Evolutionary conservation across 2,888 invertebrate genomes (phyloP), one percentile per base, ranked within the genome.

Genomic region (Pristionchus maxplancki): DNA sequence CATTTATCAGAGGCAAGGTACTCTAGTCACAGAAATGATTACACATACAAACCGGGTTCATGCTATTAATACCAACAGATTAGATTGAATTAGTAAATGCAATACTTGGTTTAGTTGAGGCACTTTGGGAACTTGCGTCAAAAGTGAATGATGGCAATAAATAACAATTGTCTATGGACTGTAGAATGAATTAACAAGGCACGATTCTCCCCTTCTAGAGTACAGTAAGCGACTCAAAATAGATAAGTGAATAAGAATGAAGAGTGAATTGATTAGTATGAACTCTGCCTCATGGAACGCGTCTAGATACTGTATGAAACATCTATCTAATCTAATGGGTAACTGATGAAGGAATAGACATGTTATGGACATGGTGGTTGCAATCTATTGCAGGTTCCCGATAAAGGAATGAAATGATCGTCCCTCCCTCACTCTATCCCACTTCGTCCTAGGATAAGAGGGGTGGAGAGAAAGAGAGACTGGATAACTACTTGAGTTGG

Each of bases 1-100:
- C 78, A 78, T 78, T 78, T 78, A 78, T 78, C 78, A 78, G 78
- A 78, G 78, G 78, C 78, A 78, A 78, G 78, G 40, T 78, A 78
- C 44, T 78, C 78, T 78, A 78, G 78, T 44, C 44, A 48, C 20
- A 48, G n/a, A 78, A 13, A 44, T 24, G 28, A 44, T 5, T 28
- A 48, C n/a, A 67, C 67, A 67, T 34, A 78, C 44, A 44, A 78
- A 78, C 78, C 78, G 78, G 78, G 78, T 44, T 28, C 28, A 78
- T 78, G 78, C 44, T 9, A 78, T 78, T 78, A 78, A 78, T 78
- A 78, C 78, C 44, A 78, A 78, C 44, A 40, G 78, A 78, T 78
- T 78, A 78, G n/a, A n/a, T 28, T 78, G 24, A 78, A 78, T 78
- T 78, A 78, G 78, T 78, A 78, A 78, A 78, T 78, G 78, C 44